Percentiles rank a stretch among this genome's conserved stretches.
Conservation (phyloP, 2,888 invertebrate species). For the Drosophila macrothrix region DNA sequence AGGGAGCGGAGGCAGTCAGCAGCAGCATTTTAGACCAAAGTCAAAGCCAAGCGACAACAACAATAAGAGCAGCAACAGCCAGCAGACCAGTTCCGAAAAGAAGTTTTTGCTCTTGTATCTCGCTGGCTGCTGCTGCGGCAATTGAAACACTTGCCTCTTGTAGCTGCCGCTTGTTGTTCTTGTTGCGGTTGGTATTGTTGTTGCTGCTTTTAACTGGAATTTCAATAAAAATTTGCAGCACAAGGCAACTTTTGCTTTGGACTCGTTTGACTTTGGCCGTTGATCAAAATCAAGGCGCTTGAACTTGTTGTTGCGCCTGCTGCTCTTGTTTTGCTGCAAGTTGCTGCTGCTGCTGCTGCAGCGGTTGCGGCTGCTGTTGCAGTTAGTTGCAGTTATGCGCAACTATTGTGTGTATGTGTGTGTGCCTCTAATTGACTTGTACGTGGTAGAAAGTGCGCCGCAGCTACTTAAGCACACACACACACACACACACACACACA, state of each 20-base stretch:
- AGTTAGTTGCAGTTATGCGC: slow-evolving; percentile 79
- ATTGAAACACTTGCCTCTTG: slow-evolving; percentile 75
- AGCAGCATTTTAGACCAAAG: slow-evolving; percentile 78
- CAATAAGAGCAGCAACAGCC: slow-evolving; percentile 39
- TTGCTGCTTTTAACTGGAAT: slow-evolving; percentile 70
- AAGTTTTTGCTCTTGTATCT: slow-evolving; percentile 60
- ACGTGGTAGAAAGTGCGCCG: slow-evolving; percentile 74
- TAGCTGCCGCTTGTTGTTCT: slow-evolving; percentile 49
- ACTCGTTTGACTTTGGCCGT: slow-evolving; percentile 79
- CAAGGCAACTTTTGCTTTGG: slow-evolving; percentile 77
- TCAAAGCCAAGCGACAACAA: slow-evolving; percentile 56
- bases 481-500: slow-evolving; percentile 15
- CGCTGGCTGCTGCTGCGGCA: slow-evolving; percentile 54
- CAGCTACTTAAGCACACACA: slow-evolving; percentile 56
- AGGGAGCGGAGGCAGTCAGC: slow-evolving; percentile 11
- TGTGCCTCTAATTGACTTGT: slow-evolving; percentile 78
- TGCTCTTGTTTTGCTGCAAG: slow-evolving; percentile 67
- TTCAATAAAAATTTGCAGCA: slow-evolving; percentile 79
- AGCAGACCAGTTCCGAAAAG: slow-evolving; percentile 77
- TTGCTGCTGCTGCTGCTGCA: slow-evolving; percentile 25
- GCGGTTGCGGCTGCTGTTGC: slow-evolving; percentile 47
- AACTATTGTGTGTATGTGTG: slow-evolving; percentile 57
- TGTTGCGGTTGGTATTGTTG: slow-evolving; percentile 30
- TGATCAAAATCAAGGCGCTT: slow-evolving; percentile 75
- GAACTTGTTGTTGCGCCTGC: slow-evolving; percentile 72